Base-by-base conservation (phyloP, 2,113 vertebrate species). In the Leptobrachium ailaonicum region DNA sequence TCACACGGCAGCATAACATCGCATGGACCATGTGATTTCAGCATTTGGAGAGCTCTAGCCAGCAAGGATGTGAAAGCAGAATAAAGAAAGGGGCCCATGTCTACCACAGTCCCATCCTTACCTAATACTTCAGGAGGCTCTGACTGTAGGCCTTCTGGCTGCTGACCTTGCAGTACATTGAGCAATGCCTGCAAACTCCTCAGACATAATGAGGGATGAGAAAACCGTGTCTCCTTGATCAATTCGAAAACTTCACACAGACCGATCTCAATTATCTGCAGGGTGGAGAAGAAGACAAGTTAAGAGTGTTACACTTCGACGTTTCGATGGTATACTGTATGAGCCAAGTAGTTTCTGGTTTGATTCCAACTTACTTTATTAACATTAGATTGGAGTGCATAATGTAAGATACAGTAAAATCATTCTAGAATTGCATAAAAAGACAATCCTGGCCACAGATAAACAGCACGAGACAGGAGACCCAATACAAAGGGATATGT, bases 211-310 rank as follows among this genome's bases (percentile, higher is more conserved):
- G 96, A 95, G 44, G 96, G 96, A 86, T 99, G 98, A 72, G 97
- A 98, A 92, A 98, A 98, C 47, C 98, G 94, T 0, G 97, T 99
- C 90, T 99, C 98, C 86, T 98, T 99, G 79, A 99, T 99, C 85
- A 99, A 88, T 83, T 99, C 98, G 84, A 99, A 99, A 66, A 99
- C 98, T 87, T 98, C 98, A 87, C 98, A 99, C 75, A 99, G 92
- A 80, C 98, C 98, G 83, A 99, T 96, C 84, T 97, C 96, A 87
- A 99, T 98, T 82, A 99, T 99, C 98, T 99, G 85, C 84, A 84
- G 70, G 73, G 68, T 64, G 85, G 45, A 58, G 66, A 50, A 83
- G 11, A 20, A 54, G 13, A 10, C 9, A 60, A 60, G 11, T 13
- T 14, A 60, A 7, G 1, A 54, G 6, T 54, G 6, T 8, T 6